Evolutionary conservation across 2,888 invertebrate species (phyloP).

Genomic region (Philereme vetulata): DNA sequence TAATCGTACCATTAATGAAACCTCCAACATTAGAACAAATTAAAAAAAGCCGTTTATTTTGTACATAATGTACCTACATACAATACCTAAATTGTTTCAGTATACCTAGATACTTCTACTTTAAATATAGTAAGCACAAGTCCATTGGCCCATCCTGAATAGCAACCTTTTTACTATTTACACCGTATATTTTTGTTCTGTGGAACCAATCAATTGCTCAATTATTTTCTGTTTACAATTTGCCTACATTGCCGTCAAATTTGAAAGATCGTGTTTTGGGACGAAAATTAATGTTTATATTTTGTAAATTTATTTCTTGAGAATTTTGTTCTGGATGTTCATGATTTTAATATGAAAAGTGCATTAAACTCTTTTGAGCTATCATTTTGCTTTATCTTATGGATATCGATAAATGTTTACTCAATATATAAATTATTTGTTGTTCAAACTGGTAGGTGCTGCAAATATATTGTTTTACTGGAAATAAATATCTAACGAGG

Average conservation of each 20-base stretch:
- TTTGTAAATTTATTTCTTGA: background rate
- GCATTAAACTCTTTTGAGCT: conserved; percentile 62
- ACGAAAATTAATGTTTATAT: conserved; percentile 13
- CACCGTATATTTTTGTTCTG: conserved; percentile 2
- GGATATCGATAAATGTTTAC: conserved; percentile 82
- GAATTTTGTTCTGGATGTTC: background rate
- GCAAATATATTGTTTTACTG: no score
- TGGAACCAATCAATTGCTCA: conserved; percentile 20
- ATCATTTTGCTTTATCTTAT: conserved; percentile 74
- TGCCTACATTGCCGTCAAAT: conserved; percentile 21
- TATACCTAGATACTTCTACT: no score
- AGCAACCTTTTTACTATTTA: background rate
- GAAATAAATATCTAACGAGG: no score
- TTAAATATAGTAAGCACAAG: no score
- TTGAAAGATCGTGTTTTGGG: conserved; percentile 15
- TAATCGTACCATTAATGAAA: no score
- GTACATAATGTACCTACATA: no score
- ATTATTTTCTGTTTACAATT: background rate
- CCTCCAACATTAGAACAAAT: no score
- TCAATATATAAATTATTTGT: conserved; percentile 81
- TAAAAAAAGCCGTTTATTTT: no score
- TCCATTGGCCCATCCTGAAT: background rate
- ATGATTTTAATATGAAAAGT: conserved; percentile 46
- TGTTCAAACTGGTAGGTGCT: conserved; percentile 75
- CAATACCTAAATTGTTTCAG: no score